Conservation (phyloP, 1,140 invertebrate genomes). For the Pseudomyrmex pallidus region DNA sequence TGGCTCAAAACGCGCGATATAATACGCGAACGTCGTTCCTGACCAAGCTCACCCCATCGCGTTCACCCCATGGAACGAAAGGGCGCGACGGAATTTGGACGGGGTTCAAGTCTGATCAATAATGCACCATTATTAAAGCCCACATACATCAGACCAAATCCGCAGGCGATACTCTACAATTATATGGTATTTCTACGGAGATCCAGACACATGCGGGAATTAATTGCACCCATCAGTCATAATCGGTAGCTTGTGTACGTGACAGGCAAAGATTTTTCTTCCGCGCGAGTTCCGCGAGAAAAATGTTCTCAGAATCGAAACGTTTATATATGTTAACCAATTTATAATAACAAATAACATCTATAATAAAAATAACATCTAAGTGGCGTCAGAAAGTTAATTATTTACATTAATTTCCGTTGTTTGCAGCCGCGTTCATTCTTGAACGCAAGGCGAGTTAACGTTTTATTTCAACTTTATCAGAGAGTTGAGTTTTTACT, state of each 20-base stretch:
- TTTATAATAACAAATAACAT: too few species aligned
- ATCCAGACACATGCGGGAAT: conserved; percentile 72
- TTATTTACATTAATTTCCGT: too few species aligned
- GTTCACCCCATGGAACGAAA: conserved; percentile 62
- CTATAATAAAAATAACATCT: too few species aligned
- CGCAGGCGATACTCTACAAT: conserved; percentile 73
- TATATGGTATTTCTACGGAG: conserved; percentile 73
- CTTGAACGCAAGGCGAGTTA: too few species aligned
- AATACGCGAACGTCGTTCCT: conserved; percentile 65
- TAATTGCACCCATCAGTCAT: conserved; percentile 64
- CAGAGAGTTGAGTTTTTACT: neutral
- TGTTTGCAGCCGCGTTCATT: too few species aligned
- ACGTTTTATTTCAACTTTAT: neutral
- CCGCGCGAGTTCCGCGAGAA: too few species aligned
- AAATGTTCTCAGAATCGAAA: neutral
- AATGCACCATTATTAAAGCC: conserved; percentile 80
- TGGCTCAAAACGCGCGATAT: conserved; percentile 1
- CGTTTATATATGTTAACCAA: too few species aligned
- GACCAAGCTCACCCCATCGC: conserved; percentile 69
- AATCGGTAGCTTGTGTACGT: conserved; percentile 41
- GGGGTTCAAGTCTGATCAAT: conserved; percentile 80
- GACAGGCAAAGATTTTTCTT: conserved; percentile 9
- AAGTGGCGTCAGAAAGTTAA: too few species aligned
- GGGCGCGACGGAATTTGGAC: conserved; percentile 78
- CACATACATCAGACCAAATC: conserved; percentile 74